Percentiles rank a stretch among this genome's conserved stretches.
These are phyloP conservation scores for Babylonia areolata DNA, from an alignment of 1,140 invertebrate species.

Conservation along the genomic window DNA sequence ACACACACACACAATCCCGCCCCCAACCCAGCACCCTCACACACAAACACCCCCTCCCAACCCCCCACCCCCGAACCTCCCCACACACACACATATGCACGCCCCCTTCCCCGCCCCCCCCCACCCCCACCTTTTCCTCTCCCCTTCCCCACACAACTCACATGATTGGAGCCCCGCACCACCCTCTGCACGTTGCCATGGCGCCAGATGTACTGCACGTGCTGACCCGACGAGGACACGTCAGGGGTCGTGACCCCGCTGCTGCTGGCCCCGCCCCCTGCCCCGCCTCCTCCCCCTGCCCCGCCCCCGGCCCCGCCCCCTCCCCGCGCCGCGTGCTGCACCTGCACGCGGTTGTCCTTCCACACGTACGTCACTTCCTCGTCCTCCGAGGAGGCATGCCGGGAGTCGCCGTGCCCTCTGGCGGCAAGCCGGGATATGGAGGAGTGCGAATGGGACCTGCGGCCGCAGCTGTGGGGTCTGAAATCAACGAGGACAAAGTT, in stretches of 20 bases:
- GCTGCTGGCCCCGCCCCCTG: too few relatives aligned
- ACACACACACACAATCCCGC: too few relatives aligned
- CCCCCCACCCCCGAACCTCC: too few relatives aligned
- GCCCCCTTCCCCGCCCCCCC: not conserved
- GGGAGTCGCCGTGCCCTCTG: not conserved
- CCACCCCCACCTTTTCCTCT: not conserved
- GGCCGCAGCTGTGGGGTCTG: not conserved
- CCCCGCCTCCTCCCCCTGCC: too few relatives aligned
- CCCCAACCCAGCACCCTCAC: too few relatives aligned
- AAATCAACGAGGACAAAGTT: too few relatives aligned
- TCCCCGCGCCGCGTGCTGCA: conserved; percentile 11
- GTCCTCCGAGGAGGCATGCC: not conserved
- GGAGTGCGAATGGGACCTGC: conserved; percentile 25
- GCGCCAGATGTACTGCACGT: conserved; percentile 36
- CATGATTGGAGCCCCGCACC: conserved; percentile 19
- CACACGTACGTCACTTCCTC: conserved; percentile 38
- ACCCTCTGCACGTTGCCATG: conserved; percentile 35
- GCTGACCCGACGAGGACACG: conserved; percentile 23
- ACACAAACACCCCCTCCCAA: too few relatives aligned
- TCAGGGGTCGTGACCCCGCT: conserved; percentile 1
- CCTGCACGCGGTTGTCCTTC: conserved; percentile 33
- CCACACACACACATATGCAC: too few relatives aligned
- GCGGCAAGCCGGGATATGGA: not conserved
- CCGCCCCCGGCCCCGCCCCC: too few relatives aligned
- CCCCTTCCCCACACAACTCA: not conserved